A percentile compares a stretch with the other conserved stretches of the same genome.
These are phyloP conservation scores for Dreissena rostriformis DNA, from an alignment of 1,140 invertebrate species.

Conservation along the genomic window DNA sequence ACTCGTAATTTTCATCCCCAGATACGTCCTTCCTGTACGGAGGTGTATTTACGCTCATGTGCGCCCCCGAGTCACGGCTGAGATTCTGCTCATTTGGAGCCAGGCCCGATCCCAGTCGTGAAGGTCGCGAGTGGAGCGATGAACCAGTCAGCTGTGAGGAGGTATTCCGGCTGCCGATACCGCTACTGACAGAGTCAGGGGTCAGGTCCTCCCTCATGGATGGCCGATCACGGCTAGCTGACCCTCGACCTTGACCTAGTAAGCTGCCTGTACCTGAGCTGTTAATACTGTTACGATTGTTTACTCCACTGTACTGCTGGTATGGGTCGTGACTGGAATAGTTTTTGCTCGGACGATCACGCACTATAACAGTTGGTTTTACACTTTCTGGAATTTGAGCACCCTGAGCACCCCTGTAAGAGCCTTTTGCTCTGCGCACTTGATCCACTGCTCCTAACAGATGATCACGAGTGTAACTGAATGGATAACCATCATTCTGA, in stretches of 20 bases:
- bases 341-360: constrained; percentile 50
- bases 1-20: constrained; percentile 97
- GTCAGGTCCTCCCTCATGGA: constrained; percentile 57
- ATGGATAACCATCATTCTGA: constrained; percentile 72
- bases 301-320: constrained; percentile 16
- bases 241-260: constrained; percentile 25
- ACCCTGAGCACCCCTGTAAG: constrained; percentile 6
- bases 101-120: constrained; percentile 49
- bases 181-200: constrained; percentile 89
- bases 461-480: constrained; percentile 81
- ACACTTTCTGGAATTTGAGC: constrained; percentile 53
- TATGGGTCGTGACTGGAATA: constrained; percentile 51
- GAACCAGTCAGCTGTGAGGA: constrained; percentile 90
- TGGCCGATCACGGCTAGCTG: constrained; percentile 29
- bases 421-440: constrained; percentile 68
- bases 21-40: constrained; percentile 87
- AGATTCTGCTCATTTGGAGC: constrained; percentile 68
- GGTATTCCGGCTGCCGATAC: constrained; percentile 96
- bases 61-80: constrained; percentile 70
- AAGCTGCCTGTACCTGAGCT: constrained; percentile 59
- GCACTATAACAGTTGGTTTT: constrained; percentile 51
- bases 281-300: constrained; percentile 62
- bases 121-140: constrained; percentile 63
- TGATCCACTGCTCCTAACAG: constrained; percentile 80
- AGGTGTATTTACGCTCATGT: constrained; percentile 49